Conservation (phyloP, 2,888 invertebrate genomes). For the Morpho deidamia region DNA sequence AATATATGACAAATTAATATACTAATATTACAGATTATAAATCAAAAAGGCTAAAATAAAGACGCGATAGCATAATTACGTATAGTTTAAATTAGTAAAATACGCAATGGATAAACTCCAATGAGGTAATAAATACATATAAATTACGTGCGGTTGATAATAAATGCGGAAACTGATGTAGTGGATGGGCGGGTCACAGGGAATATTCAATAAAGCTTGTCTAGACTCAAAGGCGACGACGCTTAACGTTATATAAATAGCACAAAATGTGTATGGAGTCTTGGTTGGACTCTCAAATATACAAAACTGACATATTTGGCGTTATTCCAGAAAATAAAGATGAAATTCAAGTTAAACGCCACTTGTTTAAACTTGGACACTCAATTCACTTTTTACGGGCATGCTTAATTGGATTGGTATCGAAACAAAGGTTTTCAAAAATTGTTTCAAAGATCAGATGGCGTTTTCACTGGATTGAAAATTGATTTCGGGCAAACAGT, state of each 20-base stretch:
- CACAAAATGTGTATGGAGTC: slow-evolving; percentile 38
- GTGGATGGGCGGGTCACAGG: slow-evolving; percentile 33
- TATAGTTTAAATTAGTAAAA: neutral
- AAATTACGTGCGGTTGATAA: slow-evolving; percentile 18
- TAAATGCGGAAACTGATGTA: slow-evolving; percentile 26
- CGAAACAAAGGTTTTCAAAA: no score
- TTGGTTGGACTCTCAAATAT: slow-evolving; percentile 31
- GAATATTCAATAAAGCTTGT: slow-evolving; percentile 42
- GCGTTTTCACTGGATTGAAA: no score
- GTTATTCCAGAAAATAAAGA: slow-evolving; percentile 30
- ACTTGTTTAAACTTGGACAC: neutral
- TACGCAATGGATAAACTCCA: slow-evolving; percentile 5
- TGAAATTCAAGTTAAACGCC: slow-evolving; percentile 1
- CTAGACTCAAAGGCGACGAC: slow-evolving; percentile 58
- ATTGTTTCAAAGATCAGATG: no score
- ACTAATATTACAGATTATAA: no score
- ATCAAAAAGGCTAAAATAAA: neutral
- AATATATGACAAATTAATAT: no score
- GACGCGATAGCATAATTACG: neutral
- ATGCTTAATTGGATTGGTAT: no score
- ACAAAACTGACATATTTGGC: slow-evolving; percentile 39
- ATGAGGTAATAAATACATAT: slow-evolving; percentile 14
- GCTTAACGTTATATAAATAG: slow-evolving; percentile 44
- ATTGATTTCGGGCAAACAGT: no score
- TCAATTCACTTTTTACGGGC: neutral